Percentiles rank a stretch among this genome's conserved stretches.
Conservation (phyloP, 2,797 vertebrate genomes). For the Tympanoctomys barrerae region DNA sequence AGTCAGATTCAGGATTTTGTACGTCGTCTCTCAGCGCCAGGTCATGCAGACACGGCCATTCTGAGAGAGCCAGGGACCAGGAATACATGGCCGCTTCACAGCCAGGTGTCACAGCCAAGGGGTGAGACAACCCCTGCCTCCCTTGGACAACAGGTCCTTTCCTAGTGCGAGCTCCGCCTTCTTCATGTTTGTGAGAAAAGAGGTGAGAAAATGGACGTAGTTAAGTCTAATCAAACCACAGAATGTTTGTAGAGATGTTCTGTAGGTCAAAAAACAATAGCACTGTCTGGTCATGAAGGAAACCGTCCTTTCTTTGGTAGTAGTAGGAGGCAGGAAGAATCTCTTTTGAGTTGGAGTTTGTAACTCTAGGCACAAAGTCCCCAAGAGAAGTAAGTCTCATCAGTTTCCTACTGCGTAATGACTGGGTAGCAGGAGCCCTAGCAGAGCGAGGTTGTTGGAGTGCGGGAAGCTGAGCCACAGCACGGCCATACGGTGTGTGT, state of each 20-base stretch:
- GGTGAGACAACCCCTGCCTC: neutral
- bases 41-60: neutral
- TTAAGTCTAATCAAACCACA: constrained; percentile 41
- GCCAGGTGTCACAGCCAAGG: neutral
- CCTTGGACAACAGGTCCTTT: neutral
- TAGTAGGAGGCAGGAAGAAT: neutral
- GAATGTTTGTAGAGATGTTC: neutral
- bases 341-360: neutral
- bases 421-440: neutral
- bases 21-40: neutral
- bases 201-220: neutral
- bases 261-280: neutral
- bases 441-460: neutral
- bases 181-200: neutral
- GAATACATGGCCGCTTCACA: neutral
- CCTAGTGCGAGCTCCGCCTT: neutral
- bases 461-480: neutral
- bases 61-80: neutral
- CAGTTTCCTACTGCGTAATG: no score
- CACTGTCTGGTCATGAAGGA: neutral
- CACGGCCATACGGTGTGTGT: neutral
- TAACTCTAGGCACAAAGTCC: neutral
- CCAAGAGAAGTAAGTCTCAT: neutral
- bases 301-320: neutral
- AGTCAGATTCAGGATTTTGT: neutral